Conservation (phyloP, 2,888 invertebrate species). For the Tetragonula carbonaria region DNA sequence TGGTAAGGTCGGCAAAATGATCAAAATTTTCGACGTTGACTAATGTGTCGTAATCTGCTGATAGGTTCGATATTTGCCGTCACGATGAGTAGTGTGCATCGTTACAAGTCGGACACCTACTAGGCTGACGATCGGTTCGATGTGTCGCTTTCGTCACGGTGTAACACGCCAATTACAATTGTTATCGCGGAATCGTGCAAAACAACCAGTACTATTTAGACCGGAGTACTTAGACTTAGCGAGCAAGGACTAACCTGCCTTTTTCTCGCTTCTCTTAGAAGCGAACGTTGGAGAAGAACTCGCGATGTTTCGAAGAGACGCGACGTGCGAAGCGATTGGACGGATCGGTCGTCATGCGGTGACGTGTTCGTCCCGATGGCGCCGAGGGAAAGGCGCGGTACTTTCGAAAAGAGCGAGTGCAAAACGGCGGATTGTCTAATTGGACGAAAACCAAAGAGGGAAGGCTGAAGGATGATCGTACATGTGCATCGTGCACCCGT, state of each 20-base stretch:
- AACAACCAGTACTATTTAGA: neutral
- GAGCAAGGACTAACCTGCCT: slow-evolving; percentile 35
- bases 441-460: neutral
- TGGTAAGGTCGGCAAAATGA: slow-evolving; percentile 11
- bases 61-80: neutral
- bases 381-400: neutral
- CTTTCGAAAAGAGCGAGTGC: neutral
- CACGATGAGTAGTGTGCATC: neutral
- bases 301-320: neutral
- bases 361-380: neutral
- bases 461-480: slow-evolving; percentile 25
- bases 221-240: too few relatives aligned
- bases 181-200: neutral
- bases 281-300: neutral
- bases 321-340: neutral
- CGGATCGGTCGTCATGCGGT: neutral
- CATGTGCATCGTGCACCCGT: neutral
- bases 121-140: too few relatives aligned
- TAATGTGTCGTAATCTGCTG: neutral
- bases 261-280: neutral
- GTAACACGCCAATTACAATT: neutral
- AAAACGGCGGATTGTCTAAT: neutral
- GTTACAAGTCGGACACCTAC: neutral
- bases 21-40: slow-evolving; percentile 3
- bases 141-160: neutral